Conservation (phyloP, 2,888 invertebrate species). For the Orchestes rusci region DNA sequence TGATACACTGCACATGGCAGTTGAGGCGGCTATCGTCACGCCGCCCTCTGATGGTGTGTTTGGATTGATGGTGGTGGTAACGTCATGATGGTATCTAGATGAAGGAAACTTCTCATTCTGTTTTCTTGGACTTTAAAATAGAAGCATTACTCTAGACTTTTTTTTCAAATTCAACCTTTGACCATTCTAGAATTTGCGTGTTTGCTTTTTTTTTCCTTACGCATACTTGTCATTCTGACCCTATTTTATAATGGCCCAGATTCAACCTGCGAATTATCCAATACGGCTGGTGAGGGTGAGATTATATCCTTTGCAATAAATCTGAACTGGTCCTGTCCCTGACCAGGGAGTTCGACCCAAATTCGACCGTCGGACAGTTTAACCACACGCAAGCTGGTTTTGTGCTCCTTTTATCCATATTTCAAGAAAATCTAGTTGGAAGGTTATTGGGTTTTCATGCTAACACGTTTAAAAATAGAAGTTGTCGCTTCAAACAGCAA, state of each 20-base stretch:
- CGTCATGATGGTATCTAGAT: slow-evolving; percentile 15
- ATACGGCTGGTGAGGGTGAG: too few species aligned
- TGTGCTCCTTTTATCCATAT: slow-evolving; percentile 13
- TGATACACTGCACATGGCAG: slow-evolving; percentile 17
- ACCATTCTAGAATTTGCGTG: too few species aligned
- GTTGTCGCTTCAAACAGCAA: slow-evolving; percentile 6
- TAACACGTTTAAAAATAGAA: slow-evolving; percentile 13
- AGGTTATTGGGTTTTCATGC: slow-evolving; percentile 23
- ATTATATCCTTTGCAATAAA: too few species aligned
- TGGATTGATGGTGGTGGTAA: slow-evolving; percentile 10
- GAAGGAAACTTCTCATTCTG: neutral
- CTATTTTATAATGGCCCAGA: too few species aligned
- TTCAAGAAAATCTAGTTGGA: slow-evolving; percentile 10
- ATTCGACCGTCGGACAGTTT: slow-evolving; percentile 15
- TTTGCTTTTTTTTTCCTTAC: too few species aligned
- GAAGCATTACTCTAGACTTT: neutral
- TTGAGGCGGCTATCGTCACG: slow-evolving; percentile 3
- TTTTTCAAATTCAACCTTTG: too few species aligned
- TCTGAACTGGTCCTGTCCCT: slow-evolving; percentile 10
- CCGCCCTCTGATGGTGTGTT: slow-evolving; percentile 13
- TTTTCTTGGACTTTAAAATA: neutral
- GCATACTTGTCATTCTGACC: too few species aligned
- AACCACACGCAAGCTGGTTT: slow-evolving; percentile 11
- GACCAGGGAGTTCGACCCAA: slow-evolving; percentile 16
- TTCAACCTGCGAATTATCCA: too few species aligned